A percentile compares a stretch with the other conserved stretches of the same genome.
Evolutionary conservation across 1,140 invertebrate species (phyloP).

Genomic region (Cydia fagiglandana): DNA sequence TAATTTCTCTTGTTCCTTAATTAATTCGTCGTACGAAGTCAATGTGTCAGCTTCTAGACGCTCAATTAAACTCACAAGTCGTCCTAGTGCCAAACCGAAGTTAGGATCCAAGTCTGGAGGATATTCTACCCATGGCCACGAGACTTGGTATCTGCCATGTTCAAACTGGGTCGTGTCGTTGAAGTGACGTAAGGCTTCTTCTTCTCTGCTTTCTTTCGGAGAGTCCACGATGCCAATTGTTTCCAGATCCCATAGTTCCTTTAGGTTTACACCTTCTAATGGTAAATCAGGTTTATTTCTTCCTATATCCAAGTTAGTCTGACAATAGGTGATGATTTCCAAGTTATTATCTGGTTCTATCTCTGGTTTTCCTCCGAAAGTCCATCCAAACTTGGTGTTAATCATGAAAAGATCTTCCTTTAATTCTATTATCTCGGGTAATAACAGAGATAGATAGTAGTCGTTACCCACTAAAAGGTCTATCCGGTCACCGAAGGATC

Average conservation of each 20-base stretch:
- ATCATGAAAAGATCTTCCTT: background rate
- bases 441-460: constrained; percentile 25
- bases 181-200: constrained; percentile 13
- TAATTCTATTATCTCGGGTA: background rate
- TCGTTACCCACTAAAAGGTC: constrained; percentile 35
- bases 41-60: constrained; percentile 1
- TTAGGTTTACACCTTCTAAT: background rate
- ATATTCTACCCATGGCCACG: constrained; percentile 23
- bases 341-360: background rate
- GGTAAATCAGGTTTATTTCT: background rate
- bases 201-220: background rate
- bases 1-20: background rate
- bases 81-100: constrained; percentile 7
- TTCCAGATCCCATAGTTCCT: constrained; percentile 27
- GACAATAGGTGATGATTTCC: background rate
- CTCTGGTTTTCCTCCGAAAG: background rate
- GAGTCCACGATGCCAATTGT: constrained; percentile 26
- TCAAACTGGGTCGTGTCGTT: background rate
- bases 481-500: background rate
- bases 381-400: constrained; percentile 20
- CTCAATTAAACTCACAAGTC: background rate
- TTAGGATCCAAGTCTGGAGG: background rate
- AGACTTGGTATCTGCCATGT: constrained; percentile 17
- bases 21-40: background rate
- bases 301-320: background rate